Conservation (phyloP, 2,888 invertebrate species). For the Patella pellucida region DNA sequence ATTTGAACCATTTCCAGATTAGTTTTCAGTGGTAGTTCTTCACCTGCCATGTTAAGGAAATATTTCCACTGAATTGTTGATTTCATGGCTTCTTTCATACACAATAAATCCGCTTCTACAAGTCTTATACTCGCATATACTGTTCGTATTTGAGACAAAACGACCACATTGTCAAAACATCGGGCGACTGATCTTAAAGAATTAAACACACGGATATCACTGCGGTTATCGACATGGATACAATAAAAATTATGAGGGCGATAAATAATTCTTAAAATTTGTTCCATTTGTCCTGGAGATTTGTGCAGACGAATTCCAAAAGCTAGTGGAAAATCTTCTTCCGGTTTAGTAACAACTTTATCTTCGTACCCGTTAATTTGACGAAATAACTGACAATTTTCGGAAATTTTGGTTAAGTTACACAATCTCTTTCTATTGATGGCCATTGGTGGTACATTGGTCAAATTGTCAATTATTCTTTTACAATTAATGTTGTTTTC, state of each 20-base stretch:
- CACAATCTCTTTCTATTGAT: slow-evolving; percentile 13
- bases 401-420: slow-evolving; percentile 28
- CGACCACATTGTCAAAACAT: slow-evolving; percentile 59
- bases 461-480: neutral
- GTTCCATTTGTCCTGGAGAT: slow-evolving; percentile 49
- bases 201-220: no score
- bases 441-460: no score
- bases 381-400: slow-evolving; percentile 18
- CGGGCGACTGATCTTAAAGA: slow-evolving; percentile 37
- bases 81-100: slow-evolving; percentile 39
- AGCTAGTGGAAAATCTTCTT: slow-evolving; percentile 56
- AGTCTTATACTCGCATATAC: slow-evolving; percentile 44
- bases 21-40: slow-evolving; percentile 66
- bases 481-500: neutral
- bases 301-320: slow-evolving; percentile 56
- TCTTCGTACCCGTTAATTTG: slow-evolving; percentile 39
- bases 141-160: slow-evolving; percentile 43
- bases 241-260: slow-evolving; percentile 66
- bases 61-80: slow-evolving; percentile 62
- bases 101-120: slow-evolving; percentile 47
- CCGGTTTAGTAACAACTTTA: slow-evolving; percentile 36
- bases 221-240: slow-evolving; percentile 59
- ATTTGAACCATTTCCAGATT: slow-evolving; percentile 66
- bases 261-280: slow-evolving; percentile 63
- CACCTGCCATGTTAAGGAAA: slow-evolving; percentile 67